phyloP scores from a whole-genome alignment of 2,888 invertebrate species.

The Sialis fuliginosa region DNA sequence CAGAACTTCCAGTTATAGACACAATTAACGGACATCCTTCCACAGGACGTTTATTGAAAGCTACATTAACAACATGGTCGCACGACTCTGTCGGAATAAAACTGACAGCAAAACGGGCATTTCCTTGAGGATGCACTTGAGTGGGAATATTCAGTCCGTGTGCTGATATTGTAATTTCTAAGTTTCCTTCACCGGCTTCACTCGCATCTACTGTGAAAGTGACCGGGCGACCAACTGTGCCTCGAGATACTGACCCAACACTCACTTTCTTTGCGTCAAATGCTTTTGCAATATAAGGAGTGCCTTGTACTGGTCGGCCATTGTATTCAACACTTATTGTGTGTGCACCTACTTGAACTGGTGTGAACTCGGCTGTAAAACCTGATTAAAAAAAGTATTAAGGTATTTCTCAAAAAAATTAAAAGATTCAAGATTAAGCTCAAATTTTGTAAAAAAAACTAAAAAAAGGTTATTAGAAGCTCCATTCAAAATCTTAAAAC shows the following conservation, averaged over 20 bases:
- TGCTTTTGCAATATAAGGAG: conserved; percentile 78
- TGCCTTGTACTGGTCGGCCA: conserved; percentile 73
- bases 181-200: conserved; percentile 90
- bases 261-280: conserved; percentile 80
- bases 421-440: too few relatives aligned
- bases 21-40: conserved; percentile 85
- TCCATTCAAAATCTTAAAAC: too few relatives aligned
- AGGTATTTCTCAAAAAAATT: too few relatives aligned
- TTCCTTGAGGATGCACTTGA: conserved; percentile 85
- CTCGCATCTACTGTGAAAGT: conserved; percentile 92
- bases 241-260: conserved; percentile 59
- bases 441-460: too few relatives aligned
- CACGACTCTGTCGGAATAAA: conserved; percentile 90
- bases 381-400: conserved; percentile 29
- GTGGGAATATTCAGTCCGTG: conserved; percentile 87
- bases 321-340: conserved; percentile 83
- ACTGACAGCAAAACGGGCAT: conserved; percentile 83
- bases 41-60: conserved; percentile 84
- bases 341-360: conserved; percentile 83
- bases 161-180: conserved; percentile 92
- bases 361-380: conserved; percentile 82
- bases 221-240: conserved; percentile 77
- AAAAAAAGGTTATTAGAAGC: too few relatives aligned
- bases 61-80: conserved; percentile 90
- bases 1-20: conserved; percentile 43